Conservation (phyloP, 2,888 invertebrate genomes). For the Drosophila affinis region DNA sequence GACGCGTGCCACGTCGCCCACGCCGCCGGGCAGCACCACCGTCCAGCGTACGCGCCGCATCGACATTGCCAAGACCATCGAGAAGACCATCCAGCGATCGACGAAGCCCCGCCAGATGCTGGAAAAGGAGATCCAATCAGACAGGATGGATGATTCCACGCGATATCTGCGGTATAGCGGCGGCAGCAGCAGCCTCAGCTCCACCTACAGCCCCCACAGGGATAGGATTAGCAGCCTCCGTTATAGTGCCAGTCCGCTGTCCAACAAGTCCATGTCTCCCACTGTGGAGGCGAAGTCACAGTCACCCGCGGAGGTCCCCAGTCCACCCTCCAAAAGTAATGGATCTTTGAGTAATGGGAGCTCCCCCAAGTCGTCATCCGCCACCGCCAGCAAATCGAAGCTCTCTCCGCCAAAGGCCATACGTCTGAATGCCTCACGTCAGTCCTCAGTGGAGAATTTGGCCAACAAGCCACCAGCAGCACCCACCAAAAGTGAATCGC, state of each 20-base stretch:
- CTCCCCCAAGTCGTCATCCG: slow-evolving; percentile 31
- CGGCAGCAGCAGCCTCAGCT: slow-evolving; percentile 85
- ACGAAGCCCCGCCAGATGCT: slow-evolving; percentile 86
- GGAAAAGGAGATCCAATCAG: slow-evolving; percentile 91
- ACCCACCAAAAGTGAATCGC: slow-evolving; percentile 82
- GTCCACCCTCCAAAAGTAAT: slow-evolving; percentile 28
- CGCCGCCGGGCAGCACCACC: slow-evolving; percentile 86
- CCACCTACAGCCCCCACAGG: slow-evolving; percentile 83
- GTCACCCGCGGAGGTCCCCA: neutral
- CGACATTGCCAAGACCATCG: slow-evolving; percentile 89
- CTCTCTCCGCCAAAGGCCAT: slow-evolving; percentile 80
- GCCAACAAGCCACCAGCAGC: slow-evolving; percentile 68
- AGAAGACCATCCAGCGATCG: slow-evolving; percentile 88
- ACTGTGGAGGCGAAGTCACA: slow-evolving; percentile 19
- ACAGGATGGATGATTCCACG: slow-evolving; percentile 88
- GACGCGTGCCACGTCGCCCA: slow-evolving; percentile 91
- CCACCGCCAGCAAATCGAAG: slow-evolving; percentile 71
- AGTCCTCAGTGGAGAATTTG: slow-evolving; percentile 81
- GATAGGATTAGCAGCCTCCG: slow-evolving; percentile 82
- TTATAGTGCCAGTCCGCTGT: slow-evolving; percentile 79
- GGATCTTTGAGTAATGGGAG: slow-evolving; percentile 25
- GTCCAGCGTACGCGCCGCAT: slow-evolving; percentile 87
- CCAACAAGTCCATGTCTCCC: slow-evolving; percentile 54
- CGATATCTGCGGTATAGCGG: slow-evolving; percentile 86
- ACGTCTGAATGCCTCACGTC: slow-evolving; percentile 73